These are phyloP conservation scores for Drosophila tropicalis DNA, from an alignment of 1,140 invertebrate genomes.

Conservation along the genomic window DNA sequence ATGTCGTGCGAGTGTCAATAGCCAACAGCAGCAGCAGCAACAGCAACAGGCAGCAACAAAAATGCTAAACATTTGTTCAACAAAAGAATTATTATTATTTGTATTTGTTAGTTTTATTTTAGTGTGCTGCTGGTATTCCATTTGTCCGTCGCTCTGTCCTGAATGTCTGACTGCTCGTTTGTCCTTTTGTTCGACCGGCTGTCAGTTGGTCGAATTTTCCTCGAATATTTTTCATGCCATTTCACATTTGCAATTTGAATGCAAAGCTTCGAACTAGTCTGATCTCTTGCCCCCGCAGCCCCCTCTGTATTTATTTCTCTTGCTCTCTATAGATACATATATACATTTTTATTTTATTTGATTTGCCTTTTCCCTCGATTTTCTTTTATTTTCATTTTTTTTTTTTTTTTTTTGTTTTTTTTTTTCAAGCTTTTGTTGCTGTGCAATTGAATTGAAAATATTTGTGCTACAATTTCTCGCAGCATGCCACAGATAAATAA, in stretches of 20 bases:
- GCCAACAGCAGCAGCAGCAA: conserved; percentile 4
- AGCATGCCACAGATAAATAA: conserved; percentile 56
- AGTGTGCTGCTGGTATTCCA: not conserved
- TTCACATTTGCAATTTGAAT: conserved; percentile 47
- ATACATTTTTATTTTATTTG: conserved; percentile 56
- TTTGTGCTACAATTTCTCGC: conserved; percentile 61
- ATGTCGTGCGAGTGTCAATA: conserved; percentile 31
- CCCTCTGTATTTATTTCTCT: not conserved
- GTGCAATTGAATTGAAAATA: conserved; percentile 79
- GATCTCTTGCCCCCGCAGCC: not conserved
- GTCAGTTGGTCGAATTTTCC: conserved; percentile 34
- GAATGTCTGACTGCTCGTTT: conserved; percentile 6
- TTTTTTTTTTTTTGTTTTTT: not conserved
- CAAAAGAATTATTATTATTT: conserved; percentile 28
- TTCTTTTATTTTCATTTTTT: conserved; percentile 16
- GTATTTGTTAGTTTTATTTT: conserved; percentile 3
- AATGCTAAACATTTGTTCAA: conserved; percentile 43
- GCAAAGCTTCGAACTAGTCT: conserved; percentile 20
- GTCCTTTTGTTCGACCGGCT: conserved; percentile 16
- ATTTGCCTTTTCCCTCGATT: conserved; percentile 52
- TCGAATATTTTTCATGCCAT: conserved; percentile 65
- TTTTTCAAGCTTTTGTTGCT: conserved; percentile 34
- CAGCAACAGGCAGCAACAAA: conserved; percentile 17
- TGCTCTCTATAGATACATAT: conserved; percentile 17
- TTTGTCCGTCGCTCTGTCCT: conserved; percentile 16